phyloP scores from a whole-genome alignment of 1,140 invertebrate genomes.

The Hormaphis cornu region DNA sequence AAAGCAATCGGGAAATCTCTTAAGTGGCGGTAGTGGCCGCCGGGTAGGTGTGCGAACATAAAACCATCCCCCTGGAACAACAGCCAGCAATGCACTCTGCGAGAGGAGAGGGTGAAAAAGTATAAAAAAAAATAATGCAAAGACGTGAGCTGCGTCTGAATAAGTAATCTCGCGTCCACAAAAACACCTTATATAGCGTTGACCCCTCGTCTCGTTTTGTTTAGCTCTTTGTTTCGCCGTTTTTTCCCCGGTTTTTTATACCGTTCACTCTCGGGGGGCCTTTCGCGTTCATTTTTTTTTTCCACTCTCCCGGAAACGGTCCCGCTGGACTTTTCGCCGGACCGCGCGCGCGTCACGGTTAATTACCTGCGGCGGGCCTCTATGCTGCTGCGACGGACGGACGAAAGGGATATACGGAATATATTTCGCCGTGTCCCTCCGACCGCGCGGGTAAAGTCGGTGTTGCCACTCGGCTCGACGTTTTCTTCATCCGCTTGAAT shows the following conservation, averaged over 20 bases:
- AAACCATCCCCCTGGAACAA: no score
- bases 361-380: constrained; percentile 10
- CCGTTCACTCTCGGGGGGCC: constrained; percentile 7
- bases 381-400: no score
- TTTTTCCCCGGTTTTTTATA: background rate
- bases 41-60: no score
- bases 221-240: background rate
- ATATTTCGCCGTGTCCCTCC: no score
- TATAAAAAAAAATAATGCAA: background rate
- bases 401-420: no score
- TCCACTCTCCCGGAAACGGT: background rate
- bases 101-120: background rate
- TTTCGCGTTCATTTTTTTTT: background rate
- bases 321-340: constrained; percentile 5
- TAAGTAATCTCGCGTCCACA: constrained; percentile 16
- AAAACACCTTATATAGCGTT: constrained; percentile 7
- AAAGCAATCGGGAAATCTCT: constrained; percentile 29
- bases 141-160: constrained; percentile 27
- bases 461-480: no score
- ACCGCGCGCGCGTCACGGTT: constrained; percentile 15
- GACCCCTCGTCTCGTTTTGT: background rate
- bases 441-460: no score
- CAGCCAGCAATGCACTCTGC: no score
- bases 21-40: no score
- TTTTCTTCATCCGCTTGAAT: no score